Evolutionary conservation across 2,888 invertebrate species (phyloP).

Genomic region (Luperina nickerlii): DNA sequence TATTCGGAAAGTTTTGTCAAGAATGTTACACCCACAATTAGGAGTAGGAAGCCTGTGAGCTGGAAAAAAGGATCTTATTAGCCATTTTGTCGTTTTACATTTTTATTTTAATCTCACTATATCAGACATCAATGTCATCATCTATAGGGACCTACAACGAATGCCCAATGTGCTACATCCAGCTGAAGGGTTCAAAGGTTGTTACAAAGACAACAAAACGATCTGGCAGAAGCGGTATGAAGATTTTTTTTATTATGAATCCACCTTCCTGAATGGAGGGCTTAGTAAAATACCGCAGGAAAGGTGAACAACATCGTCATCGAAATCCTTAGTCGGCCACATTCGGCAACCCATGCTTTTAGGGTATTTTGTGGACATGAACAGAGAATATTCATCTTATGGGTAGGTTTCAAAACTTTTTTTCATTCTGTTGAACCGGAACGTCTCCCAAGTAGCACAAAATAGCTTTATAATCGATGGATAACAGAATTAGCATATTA

Average conservation of each 20-base stretch:
- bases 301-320: neutral
- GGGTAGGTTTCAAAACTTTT: neutral
- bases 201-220: neutral
- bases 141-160: neutral
- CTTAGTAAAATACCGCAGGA: neutral
- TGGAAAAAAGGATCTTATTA: conserved; percentile 73
- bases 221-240: neutral
- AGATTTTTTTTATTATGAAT: neutral
- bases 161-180: neutral
- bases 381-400: neutral
- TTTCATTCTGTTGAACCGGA: neutral
- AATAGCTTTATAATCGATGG: no score
- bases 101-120: neutral
- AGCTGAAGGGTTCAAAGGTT: neutral
- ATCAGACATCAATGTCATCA: neutral
- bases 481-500: no score
- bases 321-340: neutral
- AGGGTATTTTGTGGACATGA: neutral
- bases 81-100: neutral
- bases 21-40: conserved; percentile 92
- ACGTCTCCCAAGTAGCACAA: no score
- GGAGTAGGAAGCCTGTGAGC: conserved; percentile 94
- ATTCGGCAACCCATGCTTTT: neutral
- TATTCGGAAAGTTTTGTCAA: conserved; percentile 91
- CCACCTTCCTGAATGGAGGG: neutral